Conservation (phyloP, 64 coral and sea anemone genomes). For the Pocillopora damicornis region DNA sequence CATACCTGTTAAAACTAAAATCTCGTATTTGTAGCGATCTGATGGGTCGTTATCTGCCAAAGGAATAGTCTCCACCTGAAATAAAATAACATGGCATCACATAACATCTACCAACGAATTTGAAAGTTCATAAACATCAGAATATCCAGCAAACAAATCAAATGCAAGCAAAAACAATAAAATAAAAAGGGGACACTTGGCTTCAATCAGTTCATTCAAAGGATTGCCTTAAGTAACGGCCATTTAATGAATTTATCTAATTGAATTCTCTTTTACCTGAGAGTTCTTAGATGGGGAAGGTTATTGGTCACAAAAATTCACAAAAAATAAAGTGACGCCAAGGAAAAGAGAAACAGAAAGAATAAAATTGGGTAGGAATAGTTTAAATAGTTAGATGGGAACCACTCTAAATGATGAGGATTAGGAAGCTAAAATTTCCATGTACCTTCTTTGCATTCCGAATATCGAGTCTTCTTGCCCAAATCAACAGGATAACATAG, state of each 20-base stretch:
- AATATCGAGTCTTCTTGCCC: constrained; percentile 67
- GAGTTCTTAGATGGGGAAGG: too few species aligned
- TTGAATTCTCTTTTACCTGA: too few species aligned
- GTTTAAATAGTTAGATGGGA: background rate
- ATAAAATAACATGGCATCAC: background rate
- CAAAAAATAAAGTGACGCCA: too few species aligned
- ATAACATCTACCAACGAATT: background rate
- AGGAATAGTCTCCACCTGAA: constrained; percentile 38
- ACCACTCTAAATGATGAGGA: too few species aligned
- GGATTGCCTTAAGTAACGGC: too few species aligned
- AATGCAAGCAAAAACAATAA: too few species aligned
- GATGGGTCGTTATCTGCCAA: constrained; percentile 50
- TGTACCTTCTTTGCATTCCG: constrained; percentile 52
- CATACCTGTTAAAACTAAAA: constrained; percentile 69
- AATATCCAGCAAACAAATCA: too few species aligned
- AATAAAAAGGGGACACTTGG: too few species aligned
- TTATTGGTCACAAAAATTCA: too few species aligned
- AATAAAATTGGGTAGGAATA: background rate
- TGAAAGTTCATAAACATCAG: background rate
- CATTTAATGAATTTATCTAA: too few species aligned
- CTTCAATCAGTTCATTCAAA: too few species aligned
- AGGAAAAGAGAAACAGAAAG: too few species aligned
- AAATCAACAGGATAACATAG: constrained; percentile 61
- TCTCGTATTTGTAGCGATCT: constrained; percentile 61
- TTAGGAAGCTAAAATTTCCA: background rate